Base-by-base conservation (phyloP, 2,888 invertebrate genomes). In the Selenia dentaria region DNA sequence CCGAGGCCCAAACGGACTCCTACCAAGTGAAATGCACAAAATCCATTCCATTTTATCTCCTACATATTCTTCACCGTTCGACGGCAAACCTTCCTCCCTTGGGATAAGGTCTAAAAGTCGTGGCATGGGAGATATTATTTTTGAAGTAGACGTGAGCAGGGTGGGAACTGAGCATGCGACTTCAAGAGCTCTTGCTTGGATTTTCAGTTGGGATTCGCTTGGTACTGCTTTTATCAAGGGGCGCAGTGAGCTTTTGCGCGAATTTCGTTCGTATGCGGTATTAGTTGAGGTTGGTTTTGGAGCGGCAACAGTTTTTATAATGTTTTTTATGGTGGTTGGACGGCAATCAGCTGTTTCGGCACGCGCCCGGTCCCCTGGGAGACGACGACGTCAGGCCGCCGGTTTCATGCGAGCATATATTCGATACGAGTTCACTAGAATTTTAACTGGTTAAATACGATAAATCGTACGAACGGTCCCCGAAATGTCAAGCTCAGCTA, bases 331-430 rank as follows among this genome's bases (percentile, higher is more conserved):
- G 81, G 79, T 79, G 79, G 80, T 75, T 76, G 77, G 69, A 64
- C 70, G 77, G 83, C 82, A 87, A 88, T 89, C 89, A 89, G 89
- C 89, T 89, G 89, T 87, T 86, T 77, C 72, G 84, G 86, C 86
- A 86, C 87, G 84, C 84, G 83, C 65, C 60, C 70, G 61, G 66
- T 67, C 73, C 74, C 79, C 80, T 79, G 71, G 69, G 68, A 64
- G 72, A 67, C 78, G 83, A 68, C 78, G 83, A 79, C 76, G 84
- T 83, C 78, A 78, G 76, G 75, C 70, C 68, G 74, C 64, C 63
- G 65, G 64, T 27, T 41, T 37, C 41, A 36, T 43, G 36, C 48
- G 37, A 34, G 40, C 54, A 54, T 54, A 47, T 54, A 47, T 50
- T 56, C 50, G 39, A 51, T 54, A 46, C 43, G 47, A 49, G 48